Conservation (phyloP, 2,888 invertebrate species). For the Hydrotaea diabolus region DNA sequence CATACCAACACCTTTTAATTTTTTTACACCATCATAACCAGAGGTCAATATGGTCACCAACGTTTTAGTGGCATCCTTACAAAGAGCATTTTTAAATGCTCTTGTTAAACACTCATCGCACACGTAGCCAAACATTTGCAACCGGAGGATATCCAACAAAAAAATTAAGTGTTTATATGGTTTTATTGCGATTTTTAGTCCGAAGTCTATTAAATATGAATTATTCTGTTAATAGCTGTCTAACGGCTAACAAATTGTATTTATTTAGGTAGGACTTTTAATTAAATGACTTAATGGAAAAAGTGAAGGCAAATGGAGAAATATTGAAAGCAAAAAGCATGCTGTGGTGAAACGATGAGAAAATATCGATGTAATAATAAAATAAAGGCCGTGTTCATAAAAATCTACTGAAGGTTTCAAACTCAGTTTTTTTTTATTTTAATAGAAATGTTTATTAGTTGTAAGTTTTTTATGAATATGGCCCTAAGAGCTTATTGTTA, state of each 20-base stretch:
- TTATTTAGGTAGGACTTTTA: constrained; percentile 14
- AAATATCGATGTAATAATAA: too few relatives aligned
- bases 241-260: constrained; percentile 32
- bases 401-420: too few relatives aligned
- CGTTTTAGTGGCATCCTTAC: not conserved
- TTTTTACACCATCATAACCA: not conserved
- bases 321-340: too few relatives aligned
- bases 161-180: not conserved
- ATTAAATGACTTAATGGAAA: constrained; percentile 36
- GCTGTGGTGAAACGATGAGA: too few relatives aligned
- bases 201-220: constrained; percentile 37
- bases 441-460: too few relatives aligned
- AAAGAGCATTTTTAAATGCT: constrained; percentile 27
- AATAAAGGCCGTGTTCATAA: too few relatives aligned
- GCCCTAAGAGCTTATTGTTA: too few relatives aligned
- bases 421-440: too few relatives aligned
- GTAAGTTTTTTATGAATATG: too few relatives aligned
- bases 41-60: constrained; percentile 18
- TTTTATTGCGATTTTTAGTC: not conserved
- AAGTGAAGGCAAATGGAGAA: not conserved
- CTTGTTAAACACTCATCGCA: not conserved
- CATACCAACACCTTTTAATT: not conserved
- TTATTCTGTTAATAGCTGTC: constrained; percentile 12
- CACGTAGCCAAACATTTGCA: not conserved
- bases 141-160: too few relatives aligned